These are phyloP conservation scores for Miichthys miiuy DNA, from an alignment of 2,797 vertebrate genomes.

Conservation along the genomic window DNA sequence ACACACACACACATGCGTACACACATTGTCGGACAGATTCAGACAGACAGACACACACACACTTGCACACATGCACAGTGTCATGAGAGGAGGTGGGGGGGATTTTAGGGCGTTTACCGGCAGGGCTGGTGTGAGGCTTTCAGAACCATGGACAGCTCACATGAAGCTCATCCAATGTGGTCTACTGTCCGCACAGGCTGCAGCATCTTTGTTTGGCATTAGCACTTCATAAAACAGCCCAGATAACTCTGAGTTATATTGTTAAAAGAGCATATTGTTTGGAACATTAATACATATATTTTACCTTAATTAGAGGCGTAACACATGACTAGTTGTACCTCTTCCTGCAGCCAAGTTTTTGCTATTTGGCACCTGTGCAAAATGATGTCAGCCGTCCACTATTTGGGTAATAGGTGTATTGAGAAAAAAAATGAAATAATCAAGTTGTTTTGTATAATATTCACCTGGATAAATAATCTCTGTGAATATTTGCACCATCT, in stretches of 20 bases:
- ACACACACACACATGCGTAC: conserved; percentile 5
- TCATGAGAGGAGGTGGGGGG: conserved; percentile 69
- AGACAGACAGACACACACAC: conserved; percentile 29
- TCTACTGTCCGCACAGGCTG: conserved; percentile 48
- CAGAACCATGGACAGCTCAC: conserved; percentile 82
- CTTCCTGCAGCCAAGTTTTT: conserved; percentile 18
- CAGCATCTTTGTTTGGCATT: conserved; percentile 29
- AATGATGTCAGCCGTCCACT: conserved; percentile 8
- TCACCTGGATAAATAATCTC: not conserved
- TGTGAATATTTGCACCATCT: not conserved
- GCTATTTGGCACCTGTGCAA: not conserved
- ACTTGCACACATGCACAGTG: conserved; percentile 64
- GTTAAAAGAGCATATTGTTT: not conserved
- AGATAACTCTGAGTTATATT: conserved; percentile 1
- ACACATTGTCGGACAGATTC: conserved; percentile 33
- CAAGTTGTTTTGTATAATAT: not conserved
- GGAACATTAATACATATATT: not conserved
- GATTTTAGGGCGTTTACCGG: conserved; percentile 82
- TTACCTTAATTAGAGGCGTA: not conserved
- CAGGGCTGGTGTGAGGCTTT: conserved; percentile 73
- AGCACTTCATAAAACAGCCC: conserved; percentile 20
- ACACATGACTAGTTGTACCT: not conserved
- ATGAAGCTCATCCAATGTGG: conserved; percentile 50
- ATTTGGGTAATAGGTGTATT: not conserved
- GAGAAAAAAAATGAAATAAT: not conserved